Conservation (phyloP, 2,797 vertebrate species). For the Pseudomugil tenellus region DNA sequence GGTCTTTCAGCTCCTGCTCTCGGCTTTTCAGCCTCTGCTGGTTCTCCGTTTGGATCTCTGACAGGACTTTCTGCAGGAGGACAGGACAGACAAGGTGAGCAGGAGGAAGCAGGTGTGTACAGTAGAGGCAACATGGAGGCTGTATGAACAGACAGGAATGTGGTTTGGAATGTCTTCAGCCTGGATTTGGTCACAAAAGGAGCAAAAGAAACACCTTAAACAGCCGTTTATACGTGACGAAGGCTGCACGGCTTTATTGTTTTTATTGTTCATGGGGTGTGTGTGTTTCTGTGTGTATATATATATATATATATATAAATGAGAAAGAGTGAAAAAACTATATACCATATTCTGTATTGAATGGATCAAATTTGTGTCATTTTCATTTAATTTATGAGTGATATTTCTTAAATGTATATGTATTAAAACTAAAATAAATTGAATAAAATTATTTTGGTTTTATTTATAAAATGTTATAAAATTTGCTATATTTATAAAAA, state of each 20-base stretch:
- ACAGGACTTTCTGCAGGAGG: constrained; percentile 72
- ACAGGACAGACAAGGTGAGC: neutral
- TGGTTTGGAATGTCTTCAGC: constrained; percentile 61
- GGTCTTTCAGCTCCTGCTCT: constrained; percentile 82
- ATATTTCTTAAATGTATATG: too few species aligned
- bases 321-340: too few species aligned
- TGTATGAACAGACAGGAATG: constrained; percentile 67
- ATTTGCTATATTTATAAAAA: too few species aligned
- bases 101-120: constrained; percentile 13
- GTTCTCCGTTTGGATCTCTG: constrained; percentile 69
- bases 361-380: too few species aligned
- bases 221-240: constrained; percentile 27
- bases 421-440: too few species aligned
- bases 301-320: too few species aligned
- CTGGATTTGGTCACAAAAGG: constrained; percentile 31
- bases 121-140: constrained; percentile 32
- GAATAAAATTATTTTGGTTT: too few species aligned
- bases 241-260: neutral
- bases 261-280: too few species aligned
- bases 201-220: constrained; percentile 19
- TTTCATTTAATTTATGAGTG: too few species aligned
- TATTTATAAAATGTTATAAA: too few species aligned
- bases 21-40: constrained; percentile 76
- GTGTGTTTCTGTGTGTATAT: too few species aligned
- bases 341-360: too few species aligned